Conservation (phyloP, 2,113 vertebrate species). For the Eptesicus fuscus region DNA sequence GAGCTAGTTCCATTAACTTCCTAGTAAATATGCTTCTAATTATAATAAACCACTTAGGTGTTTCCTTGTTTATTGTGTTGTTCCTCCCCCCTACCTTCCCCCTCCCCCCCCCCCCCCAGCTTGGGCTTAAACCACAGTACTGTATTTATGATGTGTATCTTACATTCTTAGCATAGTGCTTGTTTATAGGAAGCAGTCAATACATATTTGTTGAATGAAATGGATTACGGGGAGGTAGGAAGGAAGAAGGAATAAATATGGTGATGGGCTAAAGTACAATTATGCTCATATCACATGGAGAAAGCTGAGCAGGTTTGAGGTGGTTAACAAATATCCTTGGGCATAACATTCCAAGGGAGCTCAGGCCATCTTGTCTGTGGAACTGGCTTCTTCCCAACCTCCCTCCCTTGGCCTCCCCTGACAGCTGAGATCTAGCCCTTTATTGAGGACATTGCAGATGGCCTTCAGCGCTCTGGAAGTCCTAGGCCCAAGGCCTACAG, state of each 20-base stretch:
- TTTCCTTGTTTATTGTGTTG: conserved; percentile 26
- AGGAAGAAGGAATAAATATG: neutral
- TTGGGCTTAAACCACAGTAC: neutral
- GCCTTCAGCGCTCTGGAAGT: neutral
- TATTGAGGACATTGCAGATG: neutral
- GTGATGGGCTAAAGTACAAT: neutral
- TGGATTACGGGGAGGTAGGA: neutral
- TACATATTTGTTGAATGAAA: conserved; percentile 34
- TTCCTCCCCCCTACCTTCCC: neutral
- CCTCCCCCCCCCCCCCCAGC: neutral
- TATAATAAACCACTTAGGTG: conserved; percentile 6
- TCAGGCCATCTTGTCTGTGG: neutral
- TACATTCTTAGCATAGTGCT: neutral
- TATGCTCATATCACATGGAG: neutral
- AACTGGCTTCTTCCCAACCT: neutral
- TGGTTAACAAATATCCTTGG: neutral
- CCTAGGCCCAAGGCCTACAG: neutral
- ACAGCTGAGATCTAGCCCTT: neutral
- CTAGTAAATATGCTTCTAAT: conserved; percentile 46
- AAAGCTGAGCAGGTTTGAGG: neutral
- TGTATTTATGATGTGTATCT: neutral
- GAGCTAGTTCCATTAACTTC: conserved; percentile 35
- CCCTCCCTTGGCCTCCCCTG: neutral
- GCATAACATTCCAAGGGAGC: neutral
- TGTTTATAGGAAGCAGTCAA: neutral